Evolutionary conservation across 2,113 vertebrate genomes (phyloP).

Genomic region (Cyprinus carpio): DNA sequence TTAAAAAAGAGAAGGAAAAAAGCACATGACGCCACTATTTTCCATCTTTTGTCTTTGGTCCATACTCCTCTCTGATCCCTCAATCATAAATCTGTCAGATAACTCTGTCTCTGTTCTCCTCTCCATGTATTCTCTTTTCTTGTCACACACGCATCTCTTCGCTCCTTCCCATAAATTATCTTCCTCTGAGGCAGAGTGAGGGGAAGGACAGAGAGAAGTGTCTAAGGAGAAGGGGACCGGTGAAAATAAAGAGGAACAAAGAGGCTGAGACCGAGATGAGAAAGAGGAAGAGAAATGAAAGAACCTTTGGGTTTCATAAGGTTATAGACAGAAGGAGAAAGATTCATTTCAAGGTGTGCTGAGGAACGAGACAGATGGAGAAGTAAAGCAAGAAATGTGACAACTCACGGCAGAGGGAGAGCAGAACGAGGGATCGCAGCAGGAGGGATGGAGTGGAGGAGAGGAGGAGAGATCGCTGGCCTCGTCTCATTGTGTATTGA

Average conservation of each 20-base stretch:
- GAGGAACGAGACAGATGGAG: conserved; percentile 12
- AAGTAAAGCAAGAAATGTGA: conserved; percentile 11
- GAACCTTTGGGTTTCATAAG: not conserved
- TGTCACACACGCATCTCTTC: conserved; percentile 33
- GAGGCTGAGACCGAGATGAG: not conserved
- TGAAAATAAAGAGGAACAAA: not conserved
- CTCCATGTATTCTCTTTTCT: not conserved
- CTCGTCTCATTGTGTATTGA: conserved; percentile 75
- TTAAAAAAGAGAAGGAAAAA: not conserved
- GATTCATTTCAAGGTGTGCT: conserved; percentile 45
- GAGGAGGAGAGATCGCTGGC: conserved; percentile 66
- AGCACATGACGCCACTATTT: not conserved
- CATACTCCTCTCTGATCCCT: conserved; percentile 10
- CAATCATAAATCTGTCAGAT: conserved; percentile 47
- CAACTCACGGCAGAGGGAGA: conserved; percentile 75
- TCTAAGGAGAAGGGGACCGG: not conserved
- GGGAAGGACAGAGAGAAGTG: conserved; percentile 28
- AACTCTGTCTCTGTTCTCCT: conserved; percentile 22
- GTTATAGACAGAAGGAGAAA: not conserved
- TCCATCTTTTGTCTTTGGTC: not conserved
- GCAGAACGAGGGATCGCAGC: conserved; percentile 69
- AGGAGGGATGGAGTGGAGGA: conserved; percentile 62
- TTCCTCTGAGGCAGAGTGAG: conserved; percentile 13
- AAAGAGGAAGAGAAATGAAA: conserved; percentile 28
- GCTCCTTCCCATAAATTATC: conserved; percentile 49